Percentiles rank a stretch among this genome's conserved stretches.
These are phyloP conservation scores for Ganaspis brasiliensis DNA, from an alignment of 2,888 invertebrate genomes.

Conservation along the genomic window DNA sequence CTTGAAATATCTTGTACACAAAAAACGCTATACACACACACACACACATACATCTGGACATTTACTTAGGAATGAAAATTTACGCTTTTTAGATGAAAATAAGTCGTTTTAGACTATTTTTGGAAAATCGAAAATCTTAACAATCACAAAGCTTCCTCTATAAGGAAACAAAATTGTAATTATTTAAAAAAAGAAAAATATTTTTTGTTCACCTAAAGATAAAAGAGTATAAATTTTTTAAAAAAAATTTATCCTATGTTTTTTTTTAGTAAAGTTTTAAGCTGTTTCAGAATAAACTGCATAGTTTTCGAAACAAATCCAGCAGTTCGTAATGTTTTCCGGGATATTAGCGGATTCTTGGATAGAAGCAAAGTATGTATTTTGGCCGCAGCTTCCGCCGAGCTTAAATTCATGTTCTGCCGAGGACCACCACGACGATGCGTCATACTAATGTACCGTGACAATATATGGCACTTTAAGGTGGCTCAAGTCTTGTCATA, in stretches of 20 bases:
- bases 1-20: too few species aligned
- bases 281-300: neutral
- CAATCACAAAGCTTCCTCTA: too few species aligned
- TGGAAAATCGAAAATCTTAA: too few species aligned
- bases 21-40: too few species aligned
- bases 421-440: slow-evolving; percentile 68
- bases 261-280: neutral
- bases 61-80: too few species aligned
- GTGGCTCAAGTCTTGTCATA: slow-evolving; percentile 42
- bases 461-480: slow-evolving; percentile 75
- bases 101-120: too few species aligned
- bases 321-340: slow-evolving; percentile 29
- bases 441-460: slow-evolving; percentile 77
- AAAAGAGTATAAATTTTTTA: too few species aligned
- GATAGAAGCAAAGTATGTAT: slow-evolving; percentile 63
- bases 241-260: neutral
- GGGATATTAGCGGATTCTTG: slow-evolving; percentile 54
- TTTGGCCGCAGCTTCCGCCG: slow-evolving; percentile 65
- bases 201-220: too few species aligned
- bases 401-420: slow-evolving; percentile 66
- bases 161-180: too few species aligned
- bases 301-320: slow-evolving; percentile 32
- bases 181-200: too few species aligned
- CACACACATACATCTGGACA: too few species aligned
- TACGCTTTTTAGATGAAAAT: too few species aligned